Conservation (phyloP, 2,113 vertebrate species). For the Sprattus sprattus region DNA sequence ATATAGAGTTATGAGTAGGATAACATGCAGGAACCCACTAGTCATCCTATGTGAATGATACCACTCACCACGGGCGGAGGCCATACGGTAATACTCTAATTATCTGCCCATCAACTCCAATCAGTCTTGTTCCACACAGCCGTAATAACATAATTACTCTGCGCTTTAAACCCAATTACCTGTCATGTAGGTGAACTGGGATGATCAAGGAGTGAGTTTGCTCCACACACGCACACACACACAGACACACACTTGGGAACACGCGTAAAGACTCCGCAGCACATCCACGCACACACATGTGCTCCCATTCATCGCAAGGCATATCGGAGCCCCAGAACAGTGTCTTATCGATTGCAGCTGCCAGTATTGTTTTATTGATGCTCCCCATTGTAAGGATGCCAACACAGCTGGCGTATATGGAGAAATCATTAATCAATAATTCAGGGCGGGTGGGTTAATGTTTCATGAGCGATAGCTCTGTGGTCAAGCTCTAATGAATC, state of each 20-base stretch:
- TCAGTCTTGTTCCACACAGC: conserved; percentile 6
- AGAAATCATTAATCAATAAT: conserved; percentile 78
- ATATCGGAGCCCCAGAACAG: conserved; percentile 37
- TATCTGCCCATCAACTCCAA: conserved; percentile 10
- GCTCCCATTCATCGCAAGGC: conserved; percentile 13
- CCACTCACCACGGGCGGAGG: not conserved
- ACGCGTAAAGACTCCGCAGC: too few species aligned
- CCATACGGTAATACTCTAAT: not conserved
- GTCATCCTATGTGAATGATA: not conserved
- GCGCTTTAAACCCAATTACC: conserved; percentile 13
- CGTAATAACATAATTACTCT: conserved; percentile 3
- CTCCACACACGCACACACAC: conserved; percentile 14
- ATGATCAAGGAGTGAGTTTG: conserved; percentile 2
- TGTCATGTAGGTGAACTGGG: not conserved
- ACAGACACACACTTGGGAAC: conserved; percentile 20
- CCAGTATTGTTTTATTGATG: conserved; percentile 48
- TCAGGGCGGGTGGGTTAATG: conserved; percentile 73
- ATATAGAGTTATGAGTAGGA: too few species aligned
- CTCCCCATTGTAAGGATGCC: conserved; percentile 69
- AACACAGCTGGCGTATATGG: conserved; percentile 58
- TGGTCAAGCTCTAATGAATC: conserved; percentile 79
- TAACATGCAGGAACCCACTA: not conserved
- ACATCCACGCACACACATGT: not conserved
- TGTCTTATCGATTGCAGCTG: not conserved
- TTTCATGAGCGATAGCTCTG: conserved; percentile 73